phyloP scores from a whole-genome alignment of 1,140 invertebrate genomes.

The Lucilia cuprina region DNA sequence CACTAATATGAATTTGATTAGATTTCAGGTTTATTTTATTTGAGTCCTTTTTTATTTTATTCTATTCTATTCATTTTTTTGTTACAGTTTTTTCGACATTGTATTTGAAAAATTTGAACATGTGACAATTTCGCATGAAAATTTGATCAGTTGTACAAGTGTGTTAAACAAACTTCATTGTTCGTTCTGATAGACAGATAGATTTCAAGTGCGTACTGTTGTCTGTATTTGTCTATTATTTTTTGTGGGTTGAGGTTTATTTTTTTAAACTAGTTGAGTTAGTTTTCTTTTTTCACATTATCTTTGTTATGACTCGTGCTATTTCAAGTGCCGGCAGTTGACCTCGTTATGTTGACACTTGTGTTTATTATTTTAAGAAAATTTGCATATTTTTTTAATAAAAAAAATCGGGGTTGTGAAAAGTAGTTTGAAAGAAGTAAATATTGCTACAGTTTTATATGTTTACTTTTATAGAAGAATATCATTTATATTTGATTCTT shows the following conservation, averaged over 20 bases:
- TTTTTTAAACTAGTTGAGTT: constrained; percentile 15
- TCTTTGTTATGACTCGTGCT: constrained; percentile 13
- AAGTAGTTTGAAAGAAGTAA: neutral
- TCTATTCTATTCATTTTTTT: neutral
- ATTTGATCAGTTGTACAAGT: constrained; percentile 27
- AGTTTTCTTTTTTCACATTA: neutral
- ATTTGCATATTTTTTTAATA: neutral
- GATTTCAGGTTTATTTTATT: neutral
- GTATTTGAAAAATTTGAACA: neutral
- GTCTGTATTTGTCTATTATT: neutral
- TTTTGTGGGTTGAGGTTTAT: constrained; percentile 21
- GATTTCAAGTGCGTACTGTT: neutral
- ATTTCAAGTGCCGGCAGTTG: constrained; percentile 19
- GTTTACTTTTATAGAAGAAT: too few species aligned
- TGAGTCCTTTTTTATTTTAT: neutral
- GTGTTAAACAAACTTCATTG: neutral
- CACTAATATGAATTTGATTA: constrained; percentile 28
- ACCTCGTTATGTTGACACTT: constrained; percentile 30
- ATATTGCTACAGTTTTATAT: too few species aligned
- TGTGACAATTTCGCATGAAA: constrained; percentile 32
- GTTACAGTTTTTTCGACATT: neutral
- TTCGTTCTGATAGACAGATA: neutral
- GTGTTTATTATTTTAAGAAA: constrained; percentile 11
- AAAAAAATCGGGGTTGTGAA: neutral
- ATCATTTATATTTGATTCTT: too few species aligned